Conservation (phyloP, 1,140 invertebrate species). For the Bactericera cockerelli region DNA sequence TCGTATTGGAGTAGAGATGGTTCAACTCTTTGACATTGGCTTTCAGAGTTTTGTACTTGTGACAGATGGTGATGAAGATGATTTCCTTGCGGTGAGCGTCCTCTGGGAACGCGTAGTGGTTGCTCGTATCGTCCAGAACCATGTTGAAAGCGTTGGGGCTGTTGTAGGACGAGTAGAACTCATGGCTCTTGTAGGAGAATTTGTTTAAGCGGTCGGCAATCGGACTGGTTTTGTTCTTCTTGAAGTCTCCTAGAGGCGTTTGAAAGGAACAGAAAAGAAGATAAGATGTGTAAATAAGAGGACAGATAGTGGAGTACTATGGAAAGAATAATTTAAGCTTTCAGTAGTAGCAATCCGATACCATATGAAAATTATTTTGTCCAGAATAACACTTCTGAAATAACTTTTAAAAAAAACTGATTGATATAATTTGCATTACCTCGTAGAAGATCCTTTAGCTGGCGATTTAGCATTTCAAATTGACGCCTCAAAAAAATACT, state of each 20-base stretch:
- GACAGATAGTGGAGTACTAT: too few relatives aligned
- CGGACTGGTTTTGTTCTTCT: too few relatives aligned
- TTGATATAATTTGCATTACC: too few relatives aligned
- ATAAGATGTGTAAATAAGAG: too few relatives aligned
- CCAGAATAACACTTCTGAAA: too few relatives aligned
- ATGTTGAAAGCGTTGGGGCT: neutral
- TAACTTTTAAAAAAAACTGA: too few relatives aligned
- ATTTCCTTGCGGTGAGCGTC: neutral
- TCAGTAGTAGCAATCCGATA: too few relatives aligned
- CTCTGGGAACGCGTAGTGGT: neutral
- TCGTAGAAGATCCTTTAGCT: neutral
- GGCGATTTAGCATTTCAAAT: neutral
- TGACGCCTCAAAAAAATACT: neutral
- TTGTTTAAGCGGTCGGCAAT: neutral
- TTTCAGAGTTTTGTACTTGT: neutral
- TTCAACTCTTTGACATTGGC: neutral
- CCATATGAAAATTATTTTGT: too few relatives aligned
- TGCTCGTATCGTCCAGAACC: neutral
- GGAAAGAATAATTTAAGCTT: too few relatives aligned
- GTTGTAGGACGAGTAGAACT: conserved; percentile 4
- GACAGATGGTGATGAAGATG: neutral
- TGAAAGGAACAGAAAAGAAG: too few relatives aligned
- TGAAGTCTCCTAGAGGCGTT: too few relatives aligned
- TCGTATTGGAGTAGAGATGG: neutral
- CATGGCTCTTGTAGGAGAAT: neutral